Base-by-base conservation (phyloP, 2,888 invertebrate species). In the Sesia apiformis region DNA sequence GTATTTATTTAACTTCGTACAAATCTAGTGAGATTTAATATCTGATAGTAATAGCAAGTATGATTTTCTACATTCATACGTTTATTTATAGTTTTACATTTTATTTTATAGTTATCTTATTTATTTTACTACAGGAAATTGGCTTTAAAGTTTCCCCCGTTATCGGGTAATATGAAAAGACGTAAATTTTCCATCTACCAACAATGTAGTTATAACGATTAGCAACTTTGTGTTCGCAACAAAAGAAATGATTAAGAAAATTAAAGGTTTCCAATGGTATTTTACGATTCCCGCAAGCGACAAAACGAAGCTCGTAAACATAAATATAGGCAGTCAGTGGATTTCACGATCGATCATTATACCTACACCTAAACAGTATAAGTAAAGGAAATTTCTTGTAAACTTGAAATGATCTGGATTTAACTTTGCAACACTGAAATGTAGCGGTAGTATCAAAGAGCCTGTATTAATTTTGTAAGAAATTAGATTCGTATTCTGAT, bases 271-370 rank as follows among this genome's bases (percentile, higher is more conserved):
- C 76, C 79, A 78, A 79, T 83, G 73, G 75, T 79, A 76, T 84
- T 85, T 85, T 84, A 85, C 78, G 84, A 83, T 81, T 80, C 75
- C 81, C 74, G 74, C 77, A 73, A 84, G 84, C 81, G 85, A 85
- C 85, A 84, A 81, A 78, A 74, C 78, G 70, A 68, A 72, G 71
- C 71, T 71, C 77, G 71, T 85, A 81, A 86, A 84, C 80, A 69
- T 76, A 76, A 82, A 67, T 78, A 76, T 77, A 80, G 74, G 70
- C 69, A 70, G 70, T 64, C 23, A 63, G 62, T 65, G 50, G 46
- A 8, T 46, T 8, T 46, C 46, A 23, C 46, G 46, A 46, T 46
- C 46, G 46, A 46, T 46, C 23, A 46, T 46, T 8, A 46, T 46
- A 46, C 4, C n/a, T n/a, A n/a, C 23, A 46, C 46, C 46, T 46